Percentiles rank a stretch among this genome's conserved stretches.
Conservation (phyloP, 1,140 invertebrate species). For the Apocrypta bakeri region DNA sequence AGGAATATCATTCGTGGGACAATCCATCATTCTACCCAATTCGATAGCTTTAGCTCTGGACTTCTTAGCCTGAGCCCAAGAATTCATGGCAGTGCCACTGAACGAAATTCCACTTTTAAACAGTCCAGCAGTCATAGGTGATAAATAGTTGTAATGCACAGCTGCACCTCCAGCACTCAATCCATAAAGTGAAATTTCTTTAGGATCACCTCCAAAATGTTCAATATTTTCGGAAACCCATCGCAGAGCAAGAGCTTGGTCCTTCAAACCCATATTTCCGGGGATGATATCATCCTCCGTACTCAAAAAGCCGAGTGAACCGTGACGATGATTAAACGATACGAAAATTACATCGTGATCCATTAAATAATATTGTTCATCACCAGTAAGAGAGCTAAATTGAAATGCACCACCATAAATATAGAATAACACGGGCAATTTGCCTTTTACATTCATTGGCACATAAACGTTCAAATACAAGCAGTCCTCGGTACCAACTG, state of each 20-base stretch:
- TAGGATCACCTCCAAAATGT: constrained; percentile 75
- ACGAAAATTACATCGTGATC: constrained; percentile 73
- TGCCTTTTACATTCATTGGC: background rate
- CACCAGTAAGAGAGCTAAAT: background rate
- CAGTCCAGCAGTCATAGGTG: constrained; percentile 68
- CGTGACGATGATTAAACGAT: constrained; percentile 79
- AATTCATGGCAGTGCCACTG: constrained; percentile 81
- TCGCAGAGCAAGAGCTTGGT: constrained; percentile 73
- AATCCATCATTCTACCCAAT: constrained; percentile 79
- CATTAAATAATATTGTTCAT: background rate
- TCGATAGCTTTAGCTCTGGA: constrained; percentile 78
- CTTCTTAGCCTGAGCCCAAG: constrained; percentile 80
- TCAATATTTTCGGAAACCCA: constrained; percentile 75
- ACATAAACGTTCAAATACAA: constrained; percentile 31
- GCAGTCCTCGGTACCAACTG: constrained; percentile 21
- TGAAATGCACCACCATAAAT: constrained; percentile 35
- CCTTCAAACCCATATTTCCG: constrained; percentile 77
- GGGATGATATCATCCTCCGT: constrained; percentile 66
- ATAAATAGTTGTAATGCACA: constrained; percentile 21
- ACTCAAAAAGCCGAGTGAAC: constrained; percentile 67
- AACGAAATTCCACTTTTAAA: constrained; percentile 78
- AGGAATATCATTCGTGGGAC: constrained; percentile 64
- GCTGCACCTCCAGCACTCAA: constrained; percentile 55
- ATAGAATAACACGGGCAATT: constrained; percentile 12
- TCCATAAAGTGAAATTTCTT: constrained; percentile 69